Evolutionary conservation across 2,797 vertebrate genomes (phyloP), one percentile per base, ranked within the genome.

Genomic region (Caiman crocodilus): DNA sequence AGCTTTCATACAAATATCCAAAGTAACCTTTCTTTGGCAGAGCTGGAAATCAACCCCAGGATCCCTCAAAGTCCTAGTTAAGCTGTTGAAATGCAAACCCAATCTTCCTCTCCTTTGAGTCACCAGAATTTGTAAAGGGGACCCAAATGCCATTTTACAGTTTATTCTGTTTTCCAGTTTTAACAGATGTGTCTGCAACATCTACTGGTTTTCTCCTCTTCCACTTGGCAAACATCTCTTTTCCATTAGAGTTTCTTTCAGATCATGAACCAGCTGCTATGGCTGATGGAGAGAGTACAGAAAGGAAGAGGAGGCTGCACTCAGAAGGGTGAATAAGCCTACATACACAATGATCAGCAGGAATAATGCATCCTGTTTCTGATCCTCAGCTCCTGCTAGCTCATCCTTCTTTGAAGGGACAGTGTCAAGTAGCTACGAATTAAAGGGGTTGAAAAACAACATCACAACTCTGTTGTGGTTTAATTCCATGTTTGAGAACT

Each of bases 191-290:
- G 88, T 81, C 81, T 90, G 87, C 73, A 87, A 69, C 8, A 18
- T 60, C 42, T 65, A 82, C 76, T 84, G 23, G 17, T 18, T 89
- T 86, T 56, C 55, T 75, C 79, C 58, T 85, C 79, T 76, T 92
- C 63, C 26, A 60, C 85, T 88, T 88, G 84, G 63, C 42, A 94
- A 93, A 32, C 57, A 91, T 28, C 87, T 94, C 78, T 91, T 93
- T 96, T 89, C 88, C 75, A 57, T 91, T 90, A 93, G 30, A 74
- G 80, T 10, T 95, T 23, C 75, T 93, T 32, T 78, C 80, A 90
- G 42, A 87, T 61, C 74, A 32, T 4, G 32, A 95, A 77, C 23
- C 28, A 78, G 80, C 82, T 83, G 85, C 84, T 93, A 42, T 15
- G 56, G 63, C 55, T 65, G 32, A 59, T 28, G 35, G 88, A 94